A percentile compares a stretch with the other conserved stretches of the same genome.
Evolutionary conservation across 2,888 invertebrate genomes (phyloP).

Genomic region (Torymus texanus): DNA sequence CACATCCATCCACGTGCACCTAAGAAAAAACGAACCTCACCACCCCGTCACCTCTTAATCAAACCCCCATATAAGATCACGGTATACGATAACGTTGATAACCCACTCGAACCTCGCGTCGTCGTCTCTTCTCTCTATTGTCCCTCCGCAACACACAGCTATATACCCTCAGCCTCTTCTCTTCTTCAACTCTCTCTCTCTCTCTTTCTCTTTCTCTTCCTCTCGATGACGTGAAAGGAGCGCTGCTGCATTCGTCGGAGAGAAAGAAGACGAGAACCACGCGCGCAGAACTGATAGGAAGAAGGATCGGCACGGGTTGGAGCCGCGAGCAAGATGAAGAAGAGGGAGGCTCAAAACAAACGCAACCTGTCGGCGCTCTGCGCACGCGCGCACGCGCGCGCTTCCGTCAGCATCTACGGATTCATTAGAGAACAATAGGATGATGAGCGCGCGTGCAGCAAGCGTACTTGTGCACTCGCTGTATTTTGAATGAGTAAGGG

Average conservation of each 20-base stretch:
- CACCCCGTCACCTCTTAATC: conserved; percentile 36
- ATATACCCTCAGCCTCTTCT: background rate
- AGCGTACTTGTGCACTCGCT: conserved; percentile 21
- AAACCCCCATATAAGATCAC: background rate
- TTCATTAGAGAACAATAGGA: conserved; percentile 75
- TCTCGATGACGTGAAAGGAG: conserved; percentile 40
- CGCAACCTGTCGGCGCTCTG: conserved; percentile 63
- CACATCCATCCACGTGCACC: too few species aligned
- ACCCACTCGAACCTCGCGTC: too few species aligned
- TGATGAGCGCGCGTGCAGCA: conserved; percentile 67
- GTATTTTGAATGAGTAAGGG: conserved; percentile 42
- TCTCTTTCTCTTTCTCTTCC: background rate
- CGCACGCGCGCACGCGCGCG: conserved; percentile 66
- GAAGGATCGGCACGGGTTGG: conserved; percentile 50
- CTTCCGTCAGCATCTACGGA: conserved; percentile 73
- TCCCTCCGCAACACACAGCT: background rate
- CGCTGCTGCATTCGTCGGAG: background rate
- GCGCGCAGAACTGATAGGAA: conserved; percentile 49
- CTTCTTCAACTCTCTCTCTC: background rate
- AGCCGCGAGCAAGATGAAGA: conserved; percentile 57
- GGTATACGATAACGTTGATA: too few species aligned
- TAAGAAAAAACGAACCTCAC: too few species aligned
- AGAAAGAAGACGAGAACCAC: conserved; percentile 13
- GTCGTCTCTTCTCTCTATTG: conserved; percentile 3
- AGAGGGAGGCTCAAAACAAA: conserved; percentile 59